A percentile compares a stretch with the other conserved stretches of the same genome.
These are phyloP conservation scores for Rhabdornis inornatus DNA, from an alignment of 2,113 vertebrate species.

Conservation along the genomic window DNA sequence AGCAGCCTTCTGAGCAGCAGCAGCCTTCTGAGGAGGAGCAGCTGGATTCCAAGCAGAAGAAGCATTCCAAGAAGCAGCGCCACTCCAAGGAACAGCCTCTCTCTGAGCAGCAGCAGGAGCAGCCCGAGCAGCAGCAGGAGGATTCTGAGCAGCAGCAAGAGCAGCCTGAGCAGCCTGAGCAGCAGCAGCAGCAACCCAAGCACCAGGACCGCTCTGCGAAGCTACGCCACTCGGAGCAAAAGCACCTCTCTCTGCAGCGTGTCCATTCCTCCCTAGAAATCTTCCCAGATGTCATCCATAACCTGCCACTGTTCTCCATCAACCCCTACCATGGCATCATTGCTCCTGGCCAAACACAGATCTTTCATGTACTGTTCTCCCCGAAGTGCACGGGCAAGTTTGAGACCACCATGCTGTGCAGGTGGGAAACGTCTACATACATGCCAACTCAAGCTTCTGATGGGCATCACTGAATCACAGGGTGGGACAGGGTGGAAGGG, in stretches of 20 bases:
- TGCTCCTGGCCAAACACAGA: slow-evolving; percentile 64
- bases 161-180: no score
- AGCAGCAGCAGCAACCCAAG: not conserved
- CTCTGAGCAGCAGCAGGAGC: no score
- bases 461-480: not conserved
- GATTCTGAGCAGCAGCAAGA: no score
- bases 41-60: no score
- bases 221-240: fast-evolving
- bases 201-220: not conserved
- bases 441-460: fast-evolving
- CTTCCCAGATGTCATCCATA: not conserved
- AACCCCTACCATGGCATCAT: slow-evolving; percentile 76
- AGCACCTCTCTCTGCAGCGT: not conserved
- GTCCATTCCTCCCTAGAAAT: slow-evolving; percentile 31
- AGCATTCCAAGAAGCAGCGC: no score
- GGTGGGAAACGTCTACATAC: slow-evolving; percentile 60
- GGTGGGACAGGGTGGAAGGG: not conserved
- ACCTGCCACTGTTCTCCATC: slow-evolving; percentile 67
- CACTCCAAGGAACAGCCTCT: no score
- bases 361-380: slow-evolving; percentile 79
- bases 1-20: no score
- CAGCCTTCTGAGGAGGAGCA: no score
- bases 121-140: no score
- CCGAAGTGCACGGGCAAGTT: slow-evolving; percentile 75
- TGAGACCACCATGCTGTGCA: slow-evolving; percentile 79